A percentile compares a stretch with the other conserved stretches of the same genome.
Conservation (phyloP, 2,113 vertebrate genomes). For the Chionomys nivalis region DNA sequence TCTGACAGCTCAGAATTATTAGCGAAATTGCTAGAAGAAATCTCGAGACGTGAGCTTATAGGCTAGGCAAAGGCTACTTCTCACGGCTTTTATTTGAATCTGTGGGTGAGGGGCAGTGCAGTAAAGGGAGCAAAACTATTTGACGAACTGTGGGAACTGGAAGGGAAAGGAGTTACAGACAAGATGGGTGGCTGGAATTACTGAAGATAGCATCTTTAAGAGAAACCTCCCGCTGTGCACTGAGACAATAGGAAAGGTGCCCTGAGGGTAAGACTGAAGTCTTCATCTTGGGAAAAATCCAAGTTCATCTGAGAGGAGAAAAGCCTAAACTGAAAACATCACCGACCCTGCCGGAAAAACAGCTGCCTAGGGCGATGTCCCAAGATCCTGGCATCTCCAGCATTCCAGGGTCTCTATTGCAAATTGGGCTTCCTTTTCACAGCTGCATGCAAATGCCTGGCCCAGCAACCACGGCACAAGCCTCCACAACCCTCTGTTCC, state of each 20-base stretch:
- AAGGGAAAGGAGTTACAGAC: background rate
- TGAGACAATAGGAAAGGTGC: background rate
- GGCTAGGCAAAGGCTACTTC: background rate
- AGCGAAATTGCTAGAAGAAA: background rate
- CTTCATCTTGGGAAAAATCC: background rate
- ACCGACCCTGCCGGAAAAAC: background rate
- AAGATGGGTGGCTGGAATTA: too few species aligned
- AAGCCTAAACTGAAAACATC: background rate
- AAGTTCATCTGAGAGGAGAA: background rate
- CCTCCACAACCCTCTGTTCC: background rate
- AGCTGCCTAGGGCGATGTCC: background rate
- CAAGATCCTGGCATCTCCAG: background rate
- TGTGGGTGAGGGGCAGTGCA: too few species aligned
- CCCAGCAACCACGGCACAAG: background rate
- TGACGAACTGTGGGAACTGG: background rate
- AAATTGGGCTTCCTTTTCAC: background rate
- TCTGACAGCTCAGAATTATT: background rate
- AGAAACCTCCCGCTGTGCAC: background rate
- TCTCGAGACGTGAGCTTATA: background rate
- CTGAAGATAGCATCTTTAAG: background rate
- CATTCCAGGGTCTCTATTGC: background rate
- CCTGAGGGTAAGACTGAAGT: background rate
- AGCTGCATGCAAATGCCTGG: too few species aligned
- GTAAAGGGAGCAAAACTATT: background rate
- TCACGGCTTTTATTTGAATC: background rate